A percentile compares a stretch with the other conserved stretches of the same genome.
These are phyloP conservation scores for Peromyscus nudipes DNA, from an alignment of 2,797 vertebrate genomes.

Conservation along the genomic window DNA sequence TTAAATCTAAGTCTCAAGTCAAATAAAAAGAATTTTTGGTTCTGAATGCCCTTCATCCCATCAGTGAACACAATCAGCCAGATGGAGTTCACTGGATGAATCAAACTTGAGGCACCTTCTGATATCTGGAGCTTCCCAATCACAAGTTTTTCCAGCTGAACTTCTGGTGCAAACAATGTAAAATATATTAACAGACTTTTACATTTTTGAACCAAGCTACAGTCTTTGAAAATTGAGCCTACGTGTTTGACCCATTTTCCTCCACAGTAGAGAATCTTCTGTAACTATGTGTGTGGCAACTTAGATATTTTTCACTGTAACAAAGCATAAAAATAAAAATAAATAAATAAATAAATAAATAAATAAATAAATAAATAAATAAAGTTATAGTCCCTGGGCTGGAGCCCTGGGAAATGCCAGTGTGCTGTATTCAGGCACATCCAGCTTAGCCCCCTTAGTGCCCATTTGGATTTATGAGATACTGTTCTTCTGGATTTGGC, in stretches of 20 bases:
- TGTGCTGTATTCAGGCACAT: slow-evolving; percentile 58
- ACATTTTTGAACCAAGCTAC: slow-evolving; percentile 9
- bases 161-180: background rate
- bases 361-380: background rate
- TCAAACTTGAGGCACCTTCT: background rate
- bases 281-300: slow-evolving; percentile 38
- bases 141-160: background rate
- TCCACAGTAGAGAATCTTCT: background rate
- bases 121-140: background rate
- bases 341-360: background rate
- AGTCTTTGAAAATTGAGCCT: slow-evolving; percentile 51
- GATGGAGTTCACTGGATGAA: background rate
- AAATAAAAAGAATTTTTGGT: slow-evolving; percentile 34
- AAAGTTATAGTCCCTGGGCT: slow-evolving; percentile 41
- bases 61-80: background rate
- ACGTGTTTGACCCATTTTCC: background rate
- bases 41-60: background rate
- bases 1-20: slow-evolving; percentile 26
- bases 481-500: slow-evolving; percentile 71
- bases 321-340: slow-evolving; percentile 49
- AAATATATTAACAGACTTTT: background rate
- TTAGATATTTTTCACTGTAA: slow-evolving; percentile 67
- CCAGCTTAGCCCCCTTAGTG: slow-evolving; percentile 48
- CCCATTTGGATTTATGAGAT: slow-evolving; percentile 73
- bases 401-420: slow-evolving; percentile 62